Conservation (phyloP, 2,113 vertebrate genomes). For the Dolichallabes microphthalmus region DNA sequence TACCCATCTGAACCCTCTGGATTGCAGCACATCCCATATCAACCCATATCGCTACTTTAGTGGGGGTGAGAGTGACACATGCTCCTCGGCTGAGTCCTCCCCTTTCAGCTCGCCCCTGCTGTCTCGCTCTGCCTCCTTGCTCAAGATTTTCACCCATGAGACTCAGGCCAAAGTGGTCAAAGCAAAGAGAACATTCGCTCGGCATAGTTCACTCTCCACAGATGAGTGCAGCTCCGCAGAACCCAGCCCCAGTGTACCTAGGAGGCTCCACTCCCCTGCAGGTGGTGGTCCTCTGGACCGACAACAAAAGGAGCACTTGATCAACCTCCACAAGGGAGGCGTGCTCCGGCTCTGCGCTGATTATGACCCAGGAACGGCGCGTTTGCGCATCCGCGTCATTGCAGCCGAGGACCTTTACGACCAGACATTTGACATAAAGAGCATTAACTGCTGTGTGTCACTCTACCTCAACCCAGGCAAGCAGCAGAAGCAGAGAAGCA, state of each 20-base stretch:
- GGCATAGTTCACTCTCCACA: slow-evolving; percentile 89
- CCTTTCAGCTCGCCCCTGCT: slow-evolving; percentile 92
- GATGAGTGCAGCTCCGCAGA: slow-evolving; percentile 92
- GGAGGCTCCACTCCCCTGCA: slow-evolving; percentile 74
- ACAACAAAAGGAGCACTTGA: slow-evolving; percentile 70
- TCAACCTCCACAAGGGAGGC: slow-evolving; percentile 82
- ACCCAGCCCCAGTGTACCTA: slow-evolving; percentile 85
- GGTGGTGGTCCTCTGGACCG: slow-evolving; percentile 41
- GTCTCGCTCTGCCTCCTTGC: slow-evolving; percentile 89
- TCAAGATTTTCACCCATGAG: slow-evolving; percentile 92
- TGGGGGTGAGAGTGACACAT: slow-evolving; percentile 92
- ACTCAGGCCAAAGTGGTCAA: slow-evolving; percentile 92
- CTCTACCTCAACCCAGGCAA: slow-evolving; percentile 93
- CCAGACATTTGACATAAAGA: slow-evolving; percentile 79
- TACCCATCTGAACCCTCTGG: slow-evolving; percentile 73
- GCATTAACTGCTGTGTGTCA: slow-evolving; percentile 94
- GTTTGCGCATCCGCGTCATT: slow-evolving; percentile 84
- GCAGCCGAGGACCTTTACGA: slow-evolving; percentile 89
- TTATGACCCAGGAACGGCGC: slow-evolving; percentile 82
- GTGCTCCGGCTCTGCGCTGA: slow-evolving; percentile 80
- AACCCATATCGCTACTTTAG: slow-evolving; percentile 92
- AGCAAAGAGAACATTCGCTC: slow-evolving; percentile 84
- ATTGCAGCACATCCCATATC: slow-evolving; percentile 79
- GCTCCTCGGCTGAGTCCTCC: slow-evolving; percentile 91
- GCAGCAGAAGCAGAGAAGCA: slow-evolving; percentile 95